phyloP scores from a whole-genome alignment of 92 coral and sea anemone species.

The Actinernus sp. region DNA sequence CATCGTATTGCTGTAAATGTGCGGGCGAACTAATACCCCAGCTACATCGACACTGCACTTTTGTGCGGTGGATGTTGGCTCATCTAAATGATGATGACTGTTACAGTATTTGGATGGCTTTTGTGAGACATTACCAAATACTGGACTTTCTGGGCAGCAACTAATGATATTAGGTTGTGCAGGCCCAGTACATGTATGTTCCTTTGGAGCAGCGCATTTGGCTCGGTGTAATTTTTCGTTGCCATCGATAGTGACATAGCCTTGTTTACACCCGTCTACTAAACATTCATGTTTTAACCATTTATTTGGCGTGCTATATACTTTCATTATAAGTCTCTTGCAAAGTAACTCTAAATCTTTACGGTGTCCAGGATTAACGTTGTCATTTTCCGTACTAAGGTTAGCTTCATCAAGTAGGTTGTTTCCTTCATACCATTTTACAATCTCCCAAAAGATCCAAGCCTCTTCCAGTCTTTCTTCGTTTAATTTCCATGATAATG shows the following conservation, averaged over 20 bases:
- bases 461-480: slow-evolving; percentile 16
- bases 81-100: background rate
- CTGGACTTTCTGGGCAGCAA: background rate
- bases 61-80: too few relatives aligned
- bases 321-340: background rate
- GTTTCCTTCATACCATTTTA: background rate
- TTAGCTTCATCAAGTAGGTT: background rate
- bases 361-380: slow-evolving; percentile 5
- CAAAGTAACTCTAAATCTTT: slow-evolving; percentile 10
- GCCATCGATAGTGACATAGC: slow-evolving; percentile 10
- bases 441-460: slow-evolving; percentile 1
- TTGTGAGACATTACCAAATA: slow-evolving; percentile 4
- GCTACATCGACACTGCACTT: too few relatives aligned
- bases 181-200: background rate
- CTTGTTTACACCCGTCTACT: slow-evolving; percentile 4
- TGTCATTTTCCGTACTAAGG: slow-evolving; percentile 9
- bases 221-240: background rate
- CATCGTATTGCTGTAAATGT: too few relatives aligned
- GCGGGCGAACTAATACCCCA: too few relatives aligned
- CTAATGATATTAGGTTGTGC: background rate
- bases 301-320: slow-evolving; percentile 4
- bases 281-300: slow-evolving; percentile 5
- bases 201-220: slow-evolving; percentile 1
- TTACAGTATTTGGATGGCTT: slow-evolving; percentile 6
- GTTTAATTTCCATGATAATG: background rate